Percentiles rank a stretch among this genome's conserved stretches.
Conservation (phyloP, 2,888 invertebrate species). For the Latrodectus hesperus region DNA sequence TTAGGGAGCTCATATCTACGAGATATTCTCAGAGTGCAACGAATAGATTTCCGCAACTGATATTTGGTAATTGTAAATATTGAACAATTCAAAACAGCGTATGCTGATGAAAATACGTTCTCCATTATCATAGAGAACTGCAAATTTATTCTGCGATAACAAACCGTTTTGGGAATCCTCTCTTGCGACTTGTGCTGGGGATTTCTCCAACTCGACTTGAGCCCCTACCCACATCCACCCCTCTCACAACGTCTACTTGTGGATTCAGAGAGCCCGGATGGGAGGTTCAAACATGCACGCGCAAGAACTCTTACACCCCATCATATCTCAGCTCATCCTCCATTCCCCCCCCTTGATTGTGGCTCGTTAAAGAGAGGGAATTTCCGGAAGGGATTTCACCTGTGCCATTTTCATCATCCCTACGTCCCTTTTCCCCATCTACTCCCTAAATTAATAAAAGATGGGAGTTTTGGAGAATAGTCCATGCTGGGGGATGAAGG, state of each 20-base stretch:
- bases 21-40: no score
- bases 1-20: no score
- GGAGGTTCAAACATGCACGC: conserved; percentile 2
- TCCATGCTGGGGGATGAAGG: not conserved
- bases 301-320: conserved; percentile 8
- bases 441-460: conserved; percentile 1
- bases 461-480: conserved; percentile 2
- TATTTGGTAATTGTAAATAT: no score
- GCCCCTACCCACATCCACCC: no score
- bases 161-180: not conserved
- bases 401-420: not conserved
- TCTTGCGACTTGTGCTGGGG: no score
- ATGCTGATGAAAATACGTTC: no score
- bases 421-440: not conserved
- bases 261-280: not conserved
- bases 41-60: no score
- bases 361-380: conserved; percentile 50
- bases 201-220: no score
- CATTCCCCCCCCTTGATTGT: not conserved
- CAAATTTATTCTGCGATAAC: conserved; percentile 1
- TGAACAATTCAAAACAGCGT: no score
- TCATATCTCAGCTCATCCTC: conserved; percentile 25
- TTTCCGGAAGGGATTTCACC: conserved; percentile 2
- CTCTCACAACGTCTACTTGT: not conserved
- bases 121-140: not conserved